Percentiles rank a stretch among this genome's conserved stretches.
Conservation (phyloP, 1,140 invertebrate species). For the Cylas formicarius region DNA sequence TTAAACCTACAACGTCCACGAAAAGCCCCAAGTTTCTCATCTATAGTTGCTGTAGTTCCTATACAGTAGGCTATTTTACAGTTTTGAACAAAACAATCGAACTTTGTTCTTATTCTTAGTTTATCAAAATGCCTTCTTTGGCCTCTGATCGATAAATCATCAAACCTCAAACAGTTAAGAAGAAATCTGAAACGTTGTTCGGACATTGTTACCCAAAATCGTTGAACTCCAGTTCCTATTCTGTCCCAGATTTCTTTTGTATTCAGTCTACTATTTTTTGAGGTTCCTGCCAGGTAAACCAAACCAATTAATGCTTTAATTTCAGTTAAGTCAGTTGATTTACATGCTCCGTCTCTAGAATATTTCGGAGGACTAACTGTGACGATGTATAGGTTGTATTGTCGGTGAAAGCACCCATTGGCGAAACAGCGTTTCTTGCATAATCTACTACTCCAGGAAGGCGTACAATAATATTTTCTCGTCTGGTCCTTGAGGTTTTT, state of each 20-base stretch:
- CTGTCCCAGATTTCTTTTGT: neutral
- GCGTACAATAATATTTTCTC: slow-evolving; percentile 12
- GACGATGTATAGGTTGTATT: neutral
- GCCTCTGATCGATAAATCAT: neutral
- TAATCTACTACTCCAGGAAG: slow-evolving; percentile 9
- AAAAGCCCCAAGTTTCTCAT: slow-evolving; percentile 40
- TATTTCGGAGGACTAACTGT: neutral
- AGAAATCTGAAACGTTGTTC: neutral
- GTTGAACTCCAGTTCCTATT: neutral
- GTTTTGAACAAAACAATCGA: neutral
- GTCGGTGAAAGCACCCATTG: neutral
- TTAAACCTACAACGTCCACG: slow-evolving; percentile 39
- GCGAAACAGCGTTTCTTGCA: slow-evolving; percentile 1
- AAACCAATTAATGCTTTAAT: neutral
- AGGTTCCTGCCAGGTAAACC: neutral
- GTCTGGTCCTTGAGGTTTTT: slow-evolving; percentile 1
- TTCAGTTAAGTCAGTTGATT: neutral
- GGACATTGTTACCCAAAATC: neutral
- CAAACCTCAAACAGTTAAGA: neutral
- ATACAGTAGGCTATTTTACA: slow-evolving; percentile 24
- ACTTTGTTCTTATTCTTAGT: neutral
- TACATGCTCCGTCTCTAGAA: neutral
- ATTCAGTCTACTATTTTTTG: neutral
- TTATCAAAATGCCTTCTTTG: neutral
- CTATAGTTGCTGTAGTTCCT: slow-evolving; percentile 34